A percentile compares a stretch with the other conserved stretches of the same genome.
Evolutionary conservation across 2,113 vertebrate species (phyloP).

Genomic region (Heterotis niloticus): DNA sequence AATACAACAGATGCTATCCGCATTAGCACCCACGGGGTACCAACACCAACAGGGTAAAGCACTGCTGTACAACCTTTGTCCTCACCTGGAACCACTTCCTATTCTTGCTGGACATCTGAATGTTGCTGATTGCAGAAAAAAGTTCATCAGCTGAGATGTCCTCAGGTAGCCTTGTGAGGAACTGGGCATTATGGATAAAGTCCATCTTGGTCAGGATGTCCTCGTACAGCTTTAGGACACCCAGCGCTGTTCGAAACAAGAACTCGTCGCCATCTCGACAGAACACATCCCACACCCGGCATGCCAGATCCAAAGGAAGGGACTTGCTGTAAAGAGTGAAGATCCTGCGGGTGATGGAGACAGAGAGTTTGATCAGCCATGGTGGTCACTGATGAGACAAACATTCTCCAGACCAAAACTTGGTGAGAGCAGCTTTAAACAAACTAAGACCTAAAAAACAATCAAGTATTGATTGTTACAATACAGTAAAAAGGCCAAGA

Average conservation of each 20-base stretch:
- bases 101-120: conserved; percentile 89
- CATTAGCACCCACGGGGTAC: no score
- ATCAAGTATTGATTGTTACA: no score
- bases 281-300: conserved; percentile 94
- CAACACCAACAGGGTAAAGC: no score
- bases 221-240: conserved; percentile 82
- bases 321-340: conserved; percentile 94
- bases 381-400: no score
- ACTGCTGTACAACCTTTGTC: not conserved
- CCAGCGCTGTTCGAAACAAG: conserved; percentile 87
- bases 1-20: no score
- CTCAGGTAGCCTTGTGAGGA: conserved; percentile 88
- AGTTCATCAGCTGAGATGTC: conserved; percentile 76
- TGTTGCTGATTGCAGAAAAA: conserved; percentile 75
- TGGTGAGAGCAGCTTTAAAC: no score
- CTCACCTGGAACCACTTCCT: conserved; percentile 88
- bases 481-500: no score
- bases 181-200: conserved; percentile 95
- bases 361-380: not conserved
- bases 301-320: conserved; percentile 86
- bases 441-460: no score
- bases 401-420: no score
- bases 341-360: conserved; percentile 69
- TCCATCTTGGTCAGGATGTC: conserved; percentile 89
- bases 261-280: conserved; percentile 92